Conservation (phyloP, 2,888 invertebrate species). For the Caenorhabditis macrosperma region DNA sequence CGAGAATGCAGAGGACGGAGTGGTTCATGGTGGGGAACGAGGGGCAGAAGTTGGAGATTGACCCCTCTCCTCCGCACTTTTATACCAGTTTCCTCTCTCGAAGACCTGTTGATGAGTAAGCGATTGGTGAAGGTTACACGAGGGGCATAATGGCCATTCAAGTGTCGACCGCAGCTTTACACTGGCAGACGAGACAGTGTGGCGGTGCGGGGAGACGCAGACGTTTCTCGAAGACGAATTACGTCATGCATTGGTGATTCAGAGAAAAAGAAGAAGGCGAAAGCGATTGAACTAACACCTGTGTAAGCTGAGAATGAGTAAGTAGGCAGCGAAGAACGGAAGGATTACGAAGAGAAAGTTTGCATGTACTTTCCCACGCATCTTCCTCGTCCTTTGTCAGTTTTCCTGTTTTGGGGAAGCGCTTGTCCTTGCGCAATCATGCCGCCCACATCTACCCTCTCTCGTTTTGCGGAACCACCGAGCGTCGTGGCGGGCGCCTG, state of each 20-base stretch:
- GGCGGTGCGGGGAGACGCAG: constrained; percentile 5
- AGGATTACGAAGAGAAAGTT: too few relatives aligned
- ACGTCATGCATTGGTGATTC: constrained; percentile 31
- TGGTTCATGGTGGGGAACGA: constrained; percentile 25
- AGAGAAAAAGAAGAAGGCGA: not conserved
- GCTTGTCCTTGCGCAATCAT: too few relatives aligned
- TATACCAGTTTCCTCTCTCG: not conserved
- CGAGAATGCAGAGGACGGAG: constrained; percentile 12
- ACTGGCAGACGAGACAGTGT: constrained; percentile 5
- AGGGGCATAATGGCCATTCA: constrained; percentile 40
- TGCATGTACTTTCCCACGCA: too few relatives aligned
- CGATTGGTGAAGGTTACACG: constrained; percentile 31
- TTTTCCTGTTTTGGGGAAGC: too few relatives aligned
- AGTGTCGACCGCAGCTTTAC: constrained; percentile 39
- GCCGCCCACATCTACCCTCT: too few relatives aligned
- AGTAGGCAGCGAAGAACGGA: too few relatives aligned
- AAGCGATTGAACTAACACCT: constrained; percentile 20
- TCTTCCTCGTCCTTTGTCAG: too few relatives aligned
- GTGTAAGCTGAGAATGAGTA: constrained; percentile 26
- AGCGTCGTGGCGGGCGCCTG: constrained; percentile 69
- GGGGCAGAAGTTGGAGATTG: too few relatives aligned
- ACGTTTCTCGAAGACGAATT: constrained; percentile 22
- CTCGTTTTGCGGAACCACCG: constrained; percentile 51
- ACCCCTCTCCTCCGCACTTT: constrained; percentile 20
- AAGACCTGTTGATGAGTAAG: constrained; percentile 54